Percentiles rank a stretch among this genome's conserved stretches.
Conservation (phyloP, 1,140 invertebrate species). For the Atta colombica region DNA sequence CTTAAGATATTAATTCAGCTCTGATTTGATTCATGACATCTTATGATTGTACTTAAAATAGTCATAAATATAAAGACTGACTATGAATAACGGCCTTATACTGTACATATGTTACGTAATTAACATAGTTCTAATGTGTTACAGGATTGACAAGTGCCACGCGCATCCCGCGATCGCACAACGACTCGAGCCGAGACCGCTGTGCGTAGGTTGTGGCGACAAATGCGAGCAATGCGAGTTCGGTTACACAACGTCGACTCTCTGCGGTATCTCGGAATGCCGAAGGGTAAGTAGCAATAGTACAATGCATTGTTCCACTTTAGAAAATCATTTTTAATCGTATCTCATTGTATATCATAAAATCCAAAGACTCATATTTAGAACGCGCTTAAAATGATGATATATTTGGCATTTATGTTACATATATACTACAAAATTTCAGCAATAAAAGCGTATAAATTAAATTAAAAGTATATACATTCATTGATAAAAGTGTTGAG, state of each 20-base stretch:
- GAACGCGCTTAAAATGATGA: no score
- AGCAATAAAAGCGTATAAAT: no score
- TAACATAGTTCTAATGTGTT: not conserved
- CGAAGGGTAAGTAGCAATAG: slow-evolving; percentile 69
- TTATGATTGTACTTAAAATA: no score
- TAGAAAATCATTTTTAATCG: not conserved
- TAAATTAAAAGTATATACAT: no score
- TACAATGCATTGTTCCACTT: no score
- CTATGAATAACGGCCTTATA: not conserved
- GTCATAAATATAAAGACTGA: no score
- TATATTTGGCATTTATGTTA: no score
- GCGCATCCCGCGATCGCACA: slow-evolving; percentile 72
- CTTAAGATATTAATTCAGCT: no score
- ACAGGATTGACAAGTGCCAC: slow-evolving; percentile 59
- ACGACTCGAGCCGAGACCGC: slow-evolving; percentile 45
- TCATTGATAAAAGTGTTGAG: no score
- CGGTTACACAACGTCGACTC: slow-evolving; percentile 68
- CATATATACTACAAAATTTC: no score
- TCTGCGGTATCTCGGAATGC: slow-evolving; percentile 77
- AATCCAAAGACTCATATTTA: not conserved
- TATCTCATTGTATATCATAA: not conserved
- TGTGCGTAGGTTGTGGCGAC: slow-evolving; percentile 74
- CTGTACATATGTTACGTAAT: not conserved
- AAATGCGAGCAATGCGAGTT: slow-evolving; percentile 78
- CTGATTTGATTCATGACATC: no score